Conservation (phyloP, 2,888 invertebrate genomes). For the Drosophila birchii region DNA sequence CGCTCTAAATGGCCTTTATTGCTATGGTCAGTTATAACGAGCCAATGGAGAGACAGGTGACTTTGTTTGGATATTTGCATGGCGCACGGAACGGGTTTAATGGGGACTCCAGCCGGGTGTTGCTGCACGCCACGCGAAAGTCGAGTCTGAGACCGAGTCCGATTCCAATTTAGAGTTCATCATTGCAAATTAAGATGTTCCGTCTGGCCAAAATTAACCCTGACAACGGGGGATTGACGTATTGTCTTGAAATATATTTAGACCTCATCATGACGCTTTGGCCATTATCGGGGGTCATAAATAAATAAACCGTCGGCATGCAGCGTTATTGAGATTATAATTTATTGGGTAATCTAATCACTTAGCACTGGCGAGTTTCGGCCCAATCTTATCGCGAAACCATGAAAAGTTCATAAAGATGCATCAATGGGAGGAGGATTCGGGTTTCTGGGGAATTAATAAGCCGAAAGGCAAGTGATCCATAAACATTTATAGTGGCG, state of each 20-base stretch:
- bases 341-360: conserved; percentile 52
- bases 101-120: conserved; percentile 10
- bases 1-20: conserved; percentile 57
- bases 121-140: conserved; percentile 11
- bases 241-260: conserved; percentile 32
- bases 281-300: conserved; percentile 26
- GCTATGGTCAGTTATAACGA: conserved; percentile 65
- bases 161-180: conserved; percentile 1
- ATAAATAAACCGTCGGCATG: conserved; percentile 1
- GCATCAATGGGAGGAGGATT: conserved; percentile 18
- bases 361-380: conserved; percentile 3
- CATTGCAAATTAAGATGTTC: conserved; percentile 18
- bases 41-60: conserved; percentile 39
- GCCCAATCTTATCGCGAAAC: conserved; percentile 49
- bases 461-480: conserved; percentile 16
- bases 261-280: conserved; percentile 22
- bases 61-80: conserved; percentile 42
- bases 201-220: conserved; percentile 21
- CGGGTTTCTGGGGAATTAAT: conserved; percentile 36
- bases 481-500: conserved; percentile 49
- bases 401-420: conserved; percentile 42
- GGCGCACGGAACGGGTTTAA: conserved; percentile 36
- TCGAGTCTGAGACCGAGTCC: background rate
- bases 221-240: conserved; percentile 23
- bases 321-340: conserved; percentile 40